Base-by-base conservation (phyloP, 2,888 invertebrate genomes). In the Griposia aprilina region DNA sequence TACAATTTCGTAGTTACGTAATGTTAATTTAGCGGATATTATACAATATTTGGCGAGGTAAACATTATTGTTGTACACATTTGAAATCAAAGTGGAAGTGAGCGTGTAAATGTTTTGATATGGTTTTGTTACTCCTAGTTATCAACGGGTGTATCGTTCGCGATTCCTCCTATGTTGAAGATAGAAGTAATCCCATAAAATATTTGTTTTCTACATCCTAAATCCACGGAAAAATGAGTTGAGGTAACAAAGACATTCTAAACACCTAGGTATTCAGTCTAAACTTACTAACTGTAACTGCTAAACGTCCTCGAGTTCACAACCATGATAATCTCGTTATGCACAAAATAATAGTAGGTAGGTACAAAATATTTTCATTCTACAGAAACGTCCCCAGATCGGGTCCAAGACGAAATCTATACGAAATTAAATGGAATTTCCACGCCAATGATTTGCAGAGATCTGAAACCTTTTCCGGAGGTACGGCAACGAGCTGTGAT, bases 381-480 rank as follows among this genome's bases (percentile, higher is more conserved):
- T 74, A 83, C 78, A 81, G 72, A 70, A 86, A 84, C 81, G 81
- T 80, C 80, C 80, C 57, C 74, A 73, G 57, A 68, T 73, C 66
- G 80, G 80, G 73, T 63, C 87, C 88, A 86, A 88, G 86, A 90
- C 87, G 89, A 90, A 92, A 91, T 91, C 90, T 88, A 89, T 89
- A 87, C 91, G 87, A 92, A 93, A 95, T 95, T 93, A 94, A 95
- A 95, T 94, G 92, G 93, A 94, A 93, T 95, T 95, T 96, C 94
- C 92, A 92, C 92, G 89, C 88, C 91, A 93, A 89, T 90, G 93
- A 90, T 88, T 93, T 89, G 87, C 84, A 91, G 90, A 93, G 93
- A 92, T 93, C 92, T 92, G 92, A 94, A 93, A 92, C 92, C 93
- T 92, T 94, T 92, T 62, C 90, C 88, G 88, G 84, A 74, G 86